Percentiles rank a stretch among this genome's conserved stretches.
Evolutionary conservation across 2,888 invertebrate genomes (phyloP).

Genomic region (Lithosia quadra): DNA sequence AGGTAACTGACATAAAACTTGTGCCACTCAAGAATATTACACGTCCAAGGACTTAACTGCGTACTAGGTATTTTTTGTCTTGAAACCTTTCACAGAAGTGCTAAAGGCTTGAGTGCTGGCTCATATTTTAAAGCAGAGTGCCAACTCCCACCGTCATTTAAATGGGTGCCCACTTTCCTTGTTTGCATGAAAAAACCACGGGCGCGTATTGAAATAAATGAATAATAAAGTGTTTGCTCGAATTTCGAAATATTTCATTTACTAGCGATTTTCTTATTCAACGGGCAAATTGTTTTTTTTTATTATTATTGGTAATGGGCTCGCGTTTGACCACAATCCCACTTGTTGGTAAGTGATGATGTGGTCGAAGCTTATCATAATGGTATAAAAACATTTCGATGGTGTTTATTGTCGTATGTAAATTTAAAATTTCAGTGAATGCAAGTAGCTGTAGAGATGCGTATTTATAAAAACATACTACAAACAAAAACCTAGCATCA

Average conservation of each 20-base stretch:
- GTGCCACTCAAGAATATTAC: conserved; percentile 43
- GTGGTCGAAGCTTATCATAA: no score
- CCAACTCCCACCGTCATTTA: conserved; percentile 18
- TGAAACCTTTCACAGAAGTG: conserved; percentile 20
- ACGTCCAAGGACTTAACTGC: conserved; percentile 21
- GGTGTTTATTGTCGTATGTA: no score
- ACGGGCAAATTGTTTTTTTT: neutral
- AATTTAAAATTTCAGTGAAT: no score
- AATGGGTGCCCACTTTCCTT: conserved; percentile 20
- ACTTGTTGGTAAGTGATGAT: no score
- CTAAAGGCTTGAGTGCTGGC: conserved; percentile 26
- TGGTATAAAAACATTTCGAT: no score
- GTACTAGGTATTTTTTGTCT: conserved; percentile 19
- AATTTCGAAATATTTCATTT: neutral
- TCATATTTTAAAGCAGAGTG: conserved; percentile 33
- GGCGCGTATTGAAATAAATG: conserved; percentile 2
- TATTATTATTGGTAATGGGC: no score
- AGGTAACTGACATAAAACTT: conserved; percentile 35
- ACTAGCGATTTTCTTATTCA: neutral
- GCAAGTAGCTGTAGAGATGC: no score
- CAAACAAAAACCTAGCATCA: no score
- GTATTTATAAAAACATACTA: no score
- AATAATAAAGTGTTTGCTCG: conserved; percentile 8
- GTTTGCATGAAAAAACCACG: conserved; percentile 10
- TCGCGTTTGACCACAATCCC: no score